Conservation (phyloP, 1,140 invertebrate genomes). For the Neodiprion fabricii region DNA sequence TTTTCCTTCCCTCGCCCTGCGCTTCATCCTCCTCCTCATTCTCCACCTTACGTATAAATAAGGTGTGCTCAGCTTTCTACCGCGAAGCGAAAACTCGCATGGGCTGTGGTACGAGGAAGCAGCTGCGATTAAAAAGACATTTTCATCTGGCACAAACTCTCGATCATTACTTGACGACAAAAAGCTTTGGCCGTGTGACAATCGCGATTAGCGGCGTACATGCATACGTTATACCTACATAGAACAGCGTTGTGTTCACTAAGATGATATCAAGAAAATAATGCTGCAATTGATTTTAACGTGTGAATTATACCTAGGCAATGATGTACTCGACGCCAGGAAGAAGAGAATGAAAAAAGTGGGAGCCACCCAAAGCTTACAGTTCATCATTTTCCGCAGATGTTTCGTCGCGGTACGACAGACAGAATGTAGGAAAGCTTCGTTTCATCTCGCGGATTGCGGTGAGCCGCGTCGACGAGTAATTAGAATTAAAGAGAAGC, state of each 20-base stretch:
- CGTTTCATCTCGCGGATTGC: not conserved
- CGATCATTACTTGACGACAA: not conserved
- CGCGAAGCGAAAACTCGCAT: not conserved
- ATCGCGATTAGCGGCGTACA: no score
- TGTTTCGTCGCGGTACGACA: not conserved
- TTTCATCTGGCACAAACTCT: not conserved
- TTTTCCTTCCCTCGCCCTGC: not conserved
- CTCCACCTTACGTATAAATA: not conserved
- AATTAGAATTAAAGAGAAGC: conserved; percentile 3
- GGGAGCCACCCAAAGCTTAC: no score
- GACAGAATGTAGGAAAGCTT: not conserved
- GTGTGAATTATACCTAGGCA: no score
- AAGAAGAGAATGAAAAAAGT: no score
- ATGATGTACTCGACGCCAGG: no score
- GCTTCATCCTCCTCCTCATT: not conserved
- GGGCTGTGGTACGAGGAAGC: not conserved
- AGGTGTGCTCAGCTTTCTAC: not conserved
- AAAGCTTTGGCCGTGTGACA: no score
- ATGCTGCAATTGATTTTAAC: no score
- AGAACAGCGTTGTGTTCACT: no score
- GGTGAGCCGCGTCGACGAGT: not conserved
- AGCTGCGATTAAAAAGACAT: not conserved
- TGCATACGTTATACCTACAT: no score
- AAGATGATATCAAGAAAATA: no score
- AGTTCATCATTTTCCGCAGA: no score